Percentiles rank a stretch among this genome's conserved stretches.
phyloP scores from a whole-genome alignment of 2,113 vertebrate species.

The Vicugna pacos region DNA sequence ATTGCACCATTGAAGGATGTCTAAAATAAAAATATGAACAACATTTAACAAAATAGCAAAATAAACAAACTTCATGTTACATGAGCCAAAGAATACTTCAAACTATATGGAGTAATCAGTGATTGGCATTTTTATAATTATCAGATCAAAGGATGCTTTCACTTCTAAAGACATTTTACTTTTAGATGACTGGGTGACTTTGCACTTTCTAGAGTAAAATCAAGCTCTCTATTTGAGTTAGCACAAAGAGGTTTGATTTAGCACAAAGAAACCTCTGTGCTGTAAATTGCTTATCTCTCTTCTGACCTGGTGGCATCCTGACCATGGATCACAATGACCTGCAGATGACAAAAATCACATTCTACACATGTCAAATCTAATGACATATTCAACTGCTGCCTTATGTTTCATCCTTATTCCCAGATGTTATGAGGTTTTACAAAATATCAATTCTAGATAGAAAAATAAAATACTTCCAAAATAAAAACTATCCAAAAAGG shows the following conservation, averaged over 20 bases:
- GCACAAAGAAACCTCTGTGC: conserved; percentile 47
- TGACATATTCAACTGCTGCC: not conserved
- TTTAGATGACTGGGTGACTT: conserved; percentile 65
- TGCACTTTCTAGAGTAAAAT: conserved; percentile 75
- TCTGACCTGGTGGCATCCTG: conserved; percentile 80
- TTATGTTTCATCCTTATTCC: not conserved
- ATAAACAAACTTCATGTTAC: not conserved
- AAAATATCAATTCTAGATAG: conserved; percentile 13
- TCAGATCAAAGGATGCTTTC: not conserved
- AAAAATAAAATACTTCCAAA: not conserved
- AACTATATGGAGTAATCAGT: not conserved
- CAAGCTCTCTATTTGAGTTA: conserved; percentile 80
- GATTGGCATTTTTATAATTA: conserved; percentile 27
- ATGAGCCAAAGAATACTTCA: not conserved
- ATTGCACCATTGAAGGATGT: not conserved
- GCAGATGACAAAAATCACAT: conserved; percentile 35
- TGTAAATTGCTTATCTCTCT: conserved; percentile 77
- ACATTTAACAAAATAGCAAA: conserved; percentile 35
- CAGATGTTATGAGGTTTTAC: not conserved
- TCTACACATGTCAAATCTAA: conserved; percentile 33
- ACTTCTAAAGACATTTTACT: conserved; percentile 6
- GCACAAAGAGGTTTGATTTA: conserved; percentile 76
- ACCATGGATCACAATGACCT: conserved; percentile 70
- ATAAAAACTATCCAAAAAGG: not conserved
- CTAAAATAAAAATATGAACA: conserved; percentile 41